Conservation (phyloP, 2,888 invertebrate species). For the Tricholauxania praeusta region DNA sequence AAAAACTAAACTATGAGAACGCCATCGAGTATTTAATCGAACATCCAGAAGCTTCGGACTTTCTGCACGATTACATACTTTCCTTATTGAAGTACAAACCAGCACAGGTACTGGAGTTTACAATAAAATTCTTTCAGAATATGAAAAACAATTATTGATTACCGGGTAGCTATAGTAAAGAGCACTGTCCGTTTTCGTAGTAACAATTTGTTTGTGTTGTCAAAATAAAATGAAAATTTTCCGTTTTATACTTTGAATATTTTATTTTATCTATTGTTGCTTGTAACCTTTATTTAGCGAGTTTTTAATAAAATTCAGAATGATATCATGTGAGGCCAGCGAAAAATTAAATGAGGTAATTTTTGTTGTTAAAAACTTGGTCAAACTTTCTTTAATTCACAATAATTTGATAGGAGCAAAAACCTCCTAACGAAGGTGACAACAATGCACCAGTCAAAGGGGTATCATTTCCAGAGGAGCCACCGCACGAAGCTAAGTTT, state of each 20-base stretch:
- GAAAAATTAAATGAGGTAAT: conserved; percentile 1
- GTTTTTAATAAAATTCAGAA: conserved; percentile 32
- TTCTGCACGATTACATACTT: conserved; percentile 60
- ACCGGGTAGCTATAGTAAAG: neutral
- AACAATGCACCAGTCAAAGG: neutral
- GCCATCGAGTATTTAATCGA: conserved; percentile 52
- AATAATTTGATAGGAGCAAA: conserved; percentile 25
- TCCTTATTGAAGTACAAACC: conserved; percentile 61
- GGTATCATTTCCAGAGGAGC: neutral
- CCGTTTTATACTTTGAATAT: conserved; percentile 7
- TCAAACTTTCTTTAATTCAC: neutral
- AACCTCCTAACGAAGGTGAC: conserved; percentile 32
- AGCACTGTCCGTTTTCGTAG: neutral
- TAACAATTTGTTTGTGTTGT: conserved; percentile 43
- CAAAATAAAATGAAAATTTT: conserved; percentile 44
- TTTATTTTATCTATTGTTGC: conserved; percentile 24
- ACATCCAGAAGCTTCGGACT: conserved; percentile 57
- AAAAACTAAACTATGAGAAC: conserved; percentile 56
- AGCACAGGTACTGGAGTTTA: conserved; percentile 57
- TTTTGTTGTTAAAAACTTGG: neutral
- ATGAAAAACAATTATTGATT: conserved; percentile 41
- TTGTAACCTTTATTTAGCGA: conserved; percentile 27
- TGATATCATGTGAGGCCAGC: conserved; percentile 33
- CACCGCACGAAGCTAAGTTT: conserved; percentile 32
- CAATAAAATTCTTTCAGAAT: conserved; percentile 59